Conservation (phyloP, 2,888 invertebrate species). For the Cantharis nigra region DNA sequence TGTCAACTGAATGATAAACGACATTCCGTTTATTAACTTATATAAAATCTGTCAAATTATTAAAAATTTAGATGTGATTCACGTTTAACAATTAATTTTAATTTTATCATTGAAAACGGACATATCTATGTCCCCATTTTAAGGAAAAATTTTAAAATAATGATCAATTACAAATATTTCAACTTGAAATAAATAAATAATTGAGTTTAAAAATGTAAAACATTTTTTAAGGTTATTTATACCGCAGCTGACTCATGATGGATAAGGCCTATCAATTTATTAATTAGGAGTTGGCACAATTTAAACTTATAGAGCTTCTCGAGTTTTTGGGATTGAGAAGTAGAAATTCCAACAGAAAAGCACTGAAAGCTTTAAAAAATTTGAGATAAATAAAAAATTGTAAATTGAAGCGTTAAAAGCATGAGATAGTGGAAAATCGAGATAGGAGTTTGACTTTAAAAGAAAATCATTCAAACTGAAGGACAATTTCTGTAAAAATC, state of each 20-base stretch:
- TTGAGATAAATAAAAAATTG: neutral
- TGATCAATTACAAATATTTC: neutral
- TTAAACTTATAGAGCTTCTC: neutral
- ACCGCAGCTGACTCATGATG: neutral
- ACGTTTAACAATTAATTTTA: neutral
- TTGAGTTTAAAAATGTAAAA: neutral
- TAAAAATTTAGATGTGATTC: neutral
- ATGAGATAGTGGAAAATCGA: neutral
- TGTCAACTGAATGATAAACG: neutral
- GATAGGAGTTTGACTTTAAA: neutral
- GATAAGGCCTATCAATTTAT: neutral
- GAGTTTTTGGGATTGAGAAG: neutral
- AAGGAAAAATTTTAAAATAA: neutral
- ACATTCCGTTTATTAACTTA: neutral
- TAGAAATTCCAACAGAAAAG: neutral
- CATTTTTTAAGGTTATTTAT: neutral
- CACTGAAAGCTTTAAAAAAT: too few species aligned
- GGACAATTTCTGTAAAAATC: neutral
- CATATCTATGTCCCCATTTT: neutral
- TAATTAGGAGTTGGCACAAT: neutral
- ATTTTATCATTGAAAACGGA: neutral
- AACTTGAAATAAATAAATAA: neutral
- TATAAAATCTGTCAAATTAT: neutral
- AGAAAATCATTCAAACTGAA: neutral
- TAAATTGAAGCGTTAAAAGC: neutral